These are phyloP conservation scores for Gulo gulo DNA, from an alignment of 2,113 vertebrate species.

Conservation along the genomic window DNA sequence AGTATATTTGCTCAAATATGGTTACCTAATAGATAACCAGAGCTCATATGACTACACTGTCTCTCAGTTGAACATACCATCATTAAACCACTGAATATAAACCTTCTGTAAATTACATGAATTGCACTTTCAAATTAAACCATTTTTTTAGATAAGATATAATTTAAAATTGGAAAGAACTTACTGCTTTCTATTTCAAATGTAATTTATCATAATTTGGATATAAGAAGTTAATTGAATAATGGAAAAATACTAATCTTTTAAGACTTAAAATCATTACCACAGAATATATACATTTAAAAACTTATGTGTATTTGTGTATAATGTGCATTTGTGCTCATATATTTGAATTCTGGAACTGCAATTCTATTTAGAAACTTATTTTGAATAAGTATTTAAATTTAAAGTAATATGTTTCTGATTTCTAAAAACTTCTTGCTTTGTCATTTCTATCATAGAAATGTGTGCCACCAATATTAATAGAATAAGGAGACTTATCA, in stretches of 20 bases:
- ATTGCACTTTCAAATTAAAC: slow-evolving; percentile 7
- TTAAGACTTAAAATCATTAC: slow-evolving; percentile 24
- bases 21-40: not conserved
- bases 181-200: not conserved
- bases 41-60: not conserved
- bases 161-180: slow-evolving; percentile 1
- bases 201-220: slow-evolving; percentile 7
- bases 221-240: not conserved
- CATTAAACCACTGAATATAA: not conserved
- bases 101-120: not conserved
- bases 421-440: not conserved
- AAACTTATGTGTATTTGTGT: not conserved
- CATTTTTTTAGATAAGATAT: slow-evolving; percentile 1
- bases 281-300: not conserved
- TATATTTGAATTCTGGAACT: not conserved
- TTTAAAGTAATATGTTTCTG: not conserved
- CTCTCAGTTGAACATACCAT: not conserved
- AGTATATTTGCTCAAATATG: not conserved
- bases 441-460: not conserved
- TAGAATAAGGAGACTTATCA: not conserved
- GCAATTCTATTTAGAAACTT: not conserved
- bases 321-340: not conserved
- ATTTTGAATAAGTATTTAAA: slow-evolving; percentile 36
- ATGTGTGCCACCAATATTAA: not conserved
- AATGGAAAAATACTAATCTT: not conserved